A percentile compares a stretch with the other conserved stretches of the same genome.
phyloP scores from a whole-genome alignment of 2,113 vertebrate genomes.

The Semicossyphus pulcher region DNA sequence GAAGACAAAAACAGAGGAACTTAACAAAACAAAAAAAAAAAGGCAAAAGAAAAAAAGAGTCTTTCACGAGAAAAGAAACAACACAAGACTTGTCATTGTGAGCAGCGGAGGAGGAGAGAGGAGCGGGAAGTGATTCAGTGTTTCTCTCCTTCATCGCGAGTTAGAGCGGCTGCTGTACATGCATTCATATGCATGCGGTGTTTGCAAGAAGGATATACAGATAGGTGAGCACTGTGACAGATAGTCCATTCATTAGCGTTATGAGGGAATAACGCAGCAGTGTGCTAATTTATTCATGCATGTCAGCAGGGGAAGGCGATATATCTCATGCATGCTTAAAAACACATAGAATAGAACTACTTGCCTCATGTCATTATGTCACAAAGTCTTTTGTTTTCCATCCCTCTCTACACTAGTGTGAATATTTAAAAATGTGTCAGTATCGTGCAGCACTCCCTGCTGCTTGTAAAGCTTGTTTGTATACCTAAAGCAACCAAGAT shows the following conservation, averaged over 20 bases:
- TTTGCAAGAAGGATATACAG: constrained; percentile 30
- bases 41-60: background rate
- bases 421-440: background rate
- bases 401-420: background rate
- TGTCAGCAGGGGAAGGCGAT: background rate
- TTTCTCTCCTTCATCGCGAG: background rate
- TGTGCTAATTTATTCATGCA: constrained; percentile 63
- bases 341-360: too few species aligned
- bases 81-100: background rate
- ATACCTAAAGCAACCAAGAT: background rate
- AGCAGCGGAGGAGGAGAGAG: background rate
- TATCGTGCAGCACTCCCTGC: background rate
- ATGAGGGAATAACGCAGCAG: constrained; percentile 68
- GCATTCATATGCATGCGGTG: constrained; percentile 36
- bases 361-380: too few species aligned
- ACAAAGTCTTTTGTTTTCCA: too few species aligned
- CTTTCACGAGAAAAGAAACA: background rate
- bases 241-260: constrained; percentile 62
- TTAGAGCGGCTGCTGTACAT: background rate
- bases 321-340: too few species aligned
- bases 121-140: constrained; percentile 12
- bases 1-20: background rate
- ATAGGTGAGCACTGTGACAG: constrained; percentile 33
- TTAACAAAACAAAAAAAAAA: background rate
- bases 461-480: background rate